phyloP scores from a whole-genome alignment of 2,888 invertebrate genomes.

The Lysandra coridon region DNA sequence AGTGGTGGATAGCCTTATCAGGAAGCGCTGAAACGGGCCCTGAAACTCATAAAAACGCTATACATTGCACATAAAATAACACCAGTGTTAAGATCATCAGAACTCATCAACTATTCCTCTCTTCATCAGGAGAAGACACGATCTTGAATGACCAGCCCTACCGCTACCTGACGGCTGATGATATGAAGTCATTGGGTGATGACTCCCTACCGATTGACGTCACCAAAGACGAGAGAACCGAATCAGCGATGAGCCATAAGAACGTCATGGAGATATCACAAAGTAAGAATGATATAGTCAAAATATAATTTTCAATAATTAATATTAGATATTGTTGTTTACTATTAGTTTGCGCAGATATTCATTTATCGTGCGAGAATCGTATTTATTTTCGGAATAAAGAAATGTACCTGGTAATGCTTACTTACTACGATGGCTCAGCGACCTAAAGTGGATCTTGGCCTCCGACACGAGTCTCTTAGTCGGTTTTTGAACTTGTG shows the following conservation, averaged over 20 bases:
- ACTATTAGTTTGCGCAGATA: no score
- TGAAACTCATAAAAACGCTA: neutral
- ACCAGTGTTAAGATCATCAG: neutral
- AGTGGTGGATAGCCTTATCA: no score
- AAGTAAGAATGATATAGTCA: constrained; percentile 49
- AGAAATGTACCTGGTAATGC: no score
- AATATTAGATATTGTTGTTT: neutral
- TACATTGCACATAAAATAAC: neutral
- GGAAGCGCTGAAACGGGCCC: no score
- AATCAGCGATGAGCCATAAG: constrained; percentile 81
- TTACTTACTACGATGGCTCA: no score
- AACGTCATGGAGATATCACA: constrained; percentile 77
- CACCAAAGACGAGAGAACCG: constrained; percentile 92
- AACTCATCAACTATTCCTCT: neutral
- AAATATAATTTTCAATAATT: neutral
- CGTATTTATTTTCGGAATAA: no score
- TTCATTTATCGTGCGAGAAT: no score
- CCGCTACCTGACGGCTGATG: constrained; percentile 95
- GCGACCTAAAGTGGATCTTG: no score
- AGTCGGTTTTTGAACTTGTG: no score
- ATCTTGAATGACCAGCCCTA: constrained; percentile 94
- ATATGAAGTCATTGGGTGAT: constrained; percentile 96
- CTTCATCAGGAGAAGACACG: constrained; percentile 89
- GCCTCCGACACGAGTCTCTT: no score
- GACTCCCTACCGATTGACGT: constrained; percentile 96